phyloP scores from a whole-genome alignment of 2,797 vertebrate genomes.

The Lemur catta region DNA sequence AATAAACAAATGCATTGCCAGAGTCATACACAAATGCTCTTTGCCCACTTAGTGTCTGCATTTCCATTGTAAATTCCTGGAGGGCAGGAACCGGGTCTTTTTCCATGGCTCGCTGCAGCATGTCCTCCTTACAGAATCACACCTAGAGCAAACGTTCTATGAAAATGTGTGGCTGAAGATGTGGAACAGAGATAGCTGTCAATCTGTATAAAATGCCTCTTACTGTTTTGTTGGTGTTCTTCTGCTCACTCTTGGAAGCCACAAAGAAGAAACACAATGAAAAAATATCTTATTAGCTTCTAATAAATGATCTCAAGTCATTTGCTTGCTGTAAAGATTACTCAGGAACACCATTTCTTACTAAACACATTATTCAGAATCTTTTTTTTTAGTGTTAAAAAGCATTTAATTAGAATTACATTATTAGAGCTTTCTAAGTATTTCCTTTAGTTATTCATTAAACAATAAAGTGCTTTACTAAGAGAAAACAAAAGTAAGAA shows the following conservation, averaged over 20 bases:
- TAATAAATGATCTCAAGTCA: slow-evolving; percentile 48
- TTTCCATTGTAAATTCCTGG: not conserved
- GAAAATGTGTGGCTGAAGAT: not conserved
- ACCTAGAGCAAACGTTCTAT: not conserved
- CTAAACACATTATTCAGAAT: slow-evolving; percentile 52
- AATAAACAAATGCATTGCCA: not conserved
- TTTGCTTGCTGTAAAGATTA: slow-evolving; percentile 53
- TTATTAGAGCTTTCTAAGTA: slow-evolving; percentile 44
- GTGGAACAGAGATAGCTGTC: not conserved
- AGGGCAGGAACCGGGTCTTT: not conserved
- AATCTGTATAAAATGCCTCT: not conserved
- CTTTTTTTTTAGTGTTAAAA: slow-evolving; percentile 33
- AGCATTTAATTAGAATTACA: slow-evolving; percentile 67
- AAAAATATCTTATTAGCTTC: not conserved
- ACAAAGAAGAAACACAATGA: not conserved
- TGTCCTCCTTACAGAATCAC: not conserved
- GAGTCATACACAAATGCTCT: not conserved
- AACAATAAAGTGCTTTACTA: slow-evolving; percentile 52
- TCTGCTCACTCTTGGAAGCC: not conserved
- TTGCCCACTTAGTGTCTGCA: not conserved
- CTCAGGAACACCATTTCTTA: slow-evolving; percentile 47
- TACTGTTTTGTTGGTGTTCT: not conserved
- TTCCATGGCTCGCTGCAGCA: not conserved
- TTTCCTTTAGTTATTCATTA: slow-evolving; percentile 65
- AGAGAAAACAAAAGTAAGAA: slow-evolving; percentile 60